phyloP scores from a whole-genome alignment of 2,113 vertebrate species.

The Elaphurus davidianus region DNA sequence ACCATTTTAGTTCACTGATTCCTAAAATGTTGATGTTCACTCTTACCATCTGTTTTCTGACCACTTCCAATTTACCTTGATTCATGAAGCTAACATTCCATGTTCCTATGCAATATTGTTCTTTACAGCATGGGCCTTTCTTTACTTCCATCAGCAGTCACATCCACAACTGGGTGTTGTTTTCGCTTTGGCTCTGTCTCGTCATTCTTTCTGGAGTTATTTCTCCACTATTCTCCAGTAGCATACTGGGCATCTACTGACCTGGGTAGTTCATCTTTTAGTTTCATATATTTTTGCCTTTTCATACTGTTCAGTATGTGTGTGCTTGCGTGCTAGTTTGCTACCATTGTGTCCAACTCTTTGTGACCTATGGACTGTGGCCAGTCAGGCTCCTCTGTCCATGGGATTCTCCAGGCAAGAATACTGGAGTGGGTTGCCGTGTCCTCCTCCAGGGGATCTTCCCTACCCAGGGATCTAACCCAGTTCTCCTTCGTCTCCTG shows the following conservation, averaged over 20 bases:
- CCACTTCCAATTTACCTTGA: background rate
- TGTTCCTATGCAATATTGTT: background rate
- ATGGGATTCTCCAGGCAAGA: background rate
- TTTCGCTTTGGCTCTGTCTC: background rate
- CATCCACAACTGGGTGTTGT: background rate
- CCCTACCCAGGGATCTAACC: background rate
- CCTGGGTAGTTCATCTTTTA: background rate
- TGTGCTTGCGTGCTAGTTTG: rapidly evolving
- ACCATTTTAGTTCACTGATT: background rate
- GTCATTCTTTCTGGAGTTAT: background rate
- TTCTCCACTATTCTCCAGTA: background rate
- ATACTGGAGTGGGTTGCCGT: background rate
- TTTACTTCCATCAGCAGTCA: background rate
- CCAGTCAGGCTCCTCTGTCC: background rate
- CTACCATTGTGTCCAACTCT: background rate
- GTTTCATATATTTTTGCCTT: background rate
- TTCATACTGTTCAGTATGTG: background rate
- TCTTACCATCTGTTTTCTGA: background rate
- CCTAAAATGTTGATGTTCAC: background rate
- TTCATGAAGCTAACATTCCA: background rate
- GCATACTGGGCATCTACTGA: background rate
- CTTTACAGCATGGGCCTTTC: background rate
- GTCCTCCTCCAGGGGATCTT: background rate
- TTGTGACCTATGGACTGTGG: background rate
- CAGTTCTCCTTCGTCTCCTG: background rate